Evolutionary conservation across 2,888 invertebrate genomes (phyloP).

Genomic region (Cactoblastis cactorum): DNA sequence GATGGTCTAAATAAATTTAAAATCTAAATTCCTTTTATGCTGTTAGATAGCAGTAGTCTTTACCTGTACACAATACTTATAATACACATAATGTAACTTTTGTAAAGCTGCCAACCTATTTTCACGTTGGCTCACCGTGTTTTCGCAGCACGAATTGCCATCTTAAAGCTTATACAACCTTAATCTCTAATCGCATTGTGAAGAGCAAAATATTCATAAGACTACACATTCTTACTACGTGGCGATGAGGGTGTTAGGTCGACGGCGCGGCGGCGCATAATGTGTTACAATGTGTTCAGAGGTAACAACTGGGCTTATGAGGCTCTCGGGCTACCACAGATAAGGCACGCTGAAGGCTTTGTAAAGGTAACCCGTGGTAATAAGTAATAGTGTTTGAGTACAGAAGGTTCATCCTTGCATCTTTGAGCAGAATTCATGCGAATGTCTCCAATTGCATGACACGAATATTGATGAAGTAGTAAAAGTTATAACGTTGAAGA

Average conservation of each 20-base stretch:
- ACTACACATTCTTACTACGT: slow-evolving; percentile 64
- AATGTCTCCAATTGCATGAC: too few species aligned
- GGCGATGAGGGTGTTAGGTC: slow-evolving; percentile 53
- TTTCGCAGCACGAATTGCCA: background rate
- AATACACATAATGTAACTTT: too few species aligned
- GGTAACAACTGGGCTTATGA: slow-evolving; percentile 73
- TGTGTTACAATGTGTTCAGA: slow-evolving; percentile 72
- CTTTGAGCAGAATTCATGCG: too few species aligned
- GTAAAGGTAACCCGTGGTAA: too few species aligned
- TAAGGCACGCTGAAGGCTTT: slow-evolving; percentile 72
- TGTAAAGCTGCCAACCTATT: background rate
- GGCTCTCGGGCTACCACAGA: slow-evolving; percentile 62
- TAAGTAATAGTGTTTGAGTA: background rate
- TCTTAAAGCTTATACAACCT: slow-evolving; percentile 1
- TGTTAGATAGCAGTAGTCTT: too few species aligned
- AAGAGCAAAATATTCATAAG: slow-evolving; percentile 63
- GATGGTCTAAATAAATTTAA: too few species aligned
- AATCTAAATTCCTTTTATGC: too few species aligned
- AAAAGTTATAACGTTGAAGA: too few species aligned
- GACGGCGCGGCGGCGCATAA: slow-evolving; percentile 63
- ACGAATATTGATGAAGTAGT: too few species aligned
- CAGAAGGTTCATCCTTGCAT: too few species aligned
- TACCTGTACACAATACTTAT: too few species aligned
- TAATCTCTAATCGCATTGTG: slow-evolving; percentile 49
- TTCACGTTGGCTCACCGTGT: background rate